Evolutionary conservation across 2,797 vertebrate species (phyloP).

Genomic region (Acestrorhynchus altus): DNA sequence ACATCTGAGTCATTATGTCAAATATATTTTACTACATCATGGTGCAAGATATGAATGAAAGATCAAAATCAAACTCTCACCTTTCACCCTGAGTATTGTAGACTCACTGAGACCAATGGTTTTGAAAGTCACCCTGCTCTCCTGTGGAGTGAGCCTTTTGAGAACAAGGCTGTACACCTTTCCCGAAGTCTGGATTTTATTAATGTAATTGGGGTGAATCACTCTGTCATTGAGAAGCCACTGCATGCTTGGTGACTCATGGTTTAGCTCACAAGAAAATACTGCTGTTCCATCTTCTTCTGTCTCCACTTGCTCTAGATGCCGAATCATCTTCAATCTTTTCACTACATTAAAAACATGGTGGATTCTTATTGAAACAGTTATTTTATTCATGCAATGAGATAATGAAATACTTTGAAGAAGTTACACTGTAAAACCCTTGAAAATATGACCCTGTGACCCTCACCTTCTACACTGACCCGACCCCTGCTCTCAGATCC

Average conservation of each 20-base stretch:
- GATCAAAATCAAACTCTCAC: constrained; percentile 69
- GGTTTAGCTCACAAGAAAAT: constrained; percentile 93
- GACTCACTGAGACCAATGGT: constrained; percentile 80
- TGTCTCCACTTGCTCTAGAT: constrained; percentile 81
- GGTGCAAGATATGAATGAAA: no score
- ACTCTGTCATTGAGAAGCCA: constrained; percentile 89
- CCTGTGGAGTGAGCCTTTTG: constrained; percentile 81
- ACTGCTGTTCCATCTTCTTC: constrained; percentile 81
- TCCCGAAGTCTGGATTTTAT: constrained; percentile 85
- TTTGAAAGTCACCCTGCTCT: constrained; percentile 84
- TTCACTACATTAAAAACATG: constrained; percentile 72
- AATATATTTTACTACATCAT: no score
- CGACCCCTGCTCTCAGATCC: constrained; percentile 81
- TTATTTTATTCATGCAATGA: neutral
- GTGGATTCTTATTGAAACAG: neutral
- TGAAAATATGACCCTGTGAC: neutral
- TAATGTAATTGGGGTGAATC: constrained; percentile 83
- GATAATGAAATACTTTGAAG: neutral
- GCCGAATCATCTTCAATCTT: constrained; percentile 81
- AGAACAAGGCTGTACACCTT: constrained; percentile 83
- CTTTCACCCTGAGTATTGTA: constrained; percentile 85
- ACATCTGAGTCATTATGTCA: no score
- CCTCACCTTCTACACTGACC: constrained; percentile 87
- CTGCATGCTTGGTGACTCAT: constrained; percentile 86
- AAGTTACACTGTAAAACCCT: neutral